Percentiles rank a stretch among this genome's conserved stretches.
These are phyloP conservation scores for Mus spretus DNA, from an alignment of 2,797 vertebrate species.

Conservation along the genomic window DNA sequence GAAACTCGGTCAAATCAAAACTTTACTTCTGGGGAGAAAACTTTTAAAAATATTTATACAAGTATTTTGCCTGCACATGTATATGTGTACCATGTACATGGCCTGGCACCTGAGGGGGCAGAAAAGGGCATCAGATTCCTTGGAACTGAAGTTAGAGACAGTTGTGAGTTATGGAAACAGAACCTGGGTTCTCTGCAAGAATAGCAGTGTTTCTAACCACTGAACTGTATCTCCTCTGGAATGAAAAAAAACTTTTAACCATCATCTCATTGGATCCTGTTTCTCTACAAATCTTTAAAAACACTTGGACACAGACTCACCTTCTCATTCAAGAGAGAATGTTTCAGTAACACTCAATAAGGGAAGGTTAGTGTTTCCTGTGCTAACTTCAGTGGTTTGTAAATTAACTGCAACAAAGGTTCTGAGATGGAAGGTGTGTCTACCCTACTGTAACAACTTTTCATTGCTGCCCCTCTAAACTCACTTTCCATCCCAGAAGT, in stretches of 20 bases:
- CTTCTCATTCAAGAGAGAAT: neutral
- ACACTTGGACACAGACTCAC: neutral
- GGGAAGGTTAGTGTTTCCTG: neutral
- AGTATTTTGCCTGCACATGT: neutral
- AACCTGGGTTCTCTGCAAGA: neutral
- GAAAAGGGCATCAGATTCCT: neutral
- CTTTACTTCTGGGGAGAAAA: neutral
- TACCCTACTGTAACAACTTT: neutral
- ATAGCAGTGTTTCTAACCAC: neutral
- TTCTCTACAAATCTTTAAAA: constrained; percentile 9
- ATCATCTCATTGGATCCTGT: constrained; percentile 29
- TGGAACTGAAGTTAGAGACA: neutral
- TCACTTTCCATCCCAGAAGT: neutral
- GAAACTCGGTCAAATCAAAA: neutral
- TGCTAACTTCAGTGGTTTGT: neutral
- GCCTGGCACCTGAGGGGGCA: neutral
- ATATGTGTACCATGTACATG: neutral
- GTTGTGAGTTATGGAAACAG: neutral
- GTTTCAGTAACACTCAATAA: neutral
- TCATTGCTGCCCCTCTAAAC: neutral
- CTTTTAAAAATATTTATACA: neutral
- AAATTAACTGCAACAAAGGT: neutral
- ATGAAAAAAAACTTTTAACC: neutral
- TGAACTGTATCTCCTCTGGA: neutral
- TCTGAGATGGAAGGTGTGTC: neutral